Percentiles rank a stretch among this genome's conserved stretches.
phyloP scores from a whole-genome alignment of 2,888 invertebrate genomes.

The Folsomia manolachei region DNA sequence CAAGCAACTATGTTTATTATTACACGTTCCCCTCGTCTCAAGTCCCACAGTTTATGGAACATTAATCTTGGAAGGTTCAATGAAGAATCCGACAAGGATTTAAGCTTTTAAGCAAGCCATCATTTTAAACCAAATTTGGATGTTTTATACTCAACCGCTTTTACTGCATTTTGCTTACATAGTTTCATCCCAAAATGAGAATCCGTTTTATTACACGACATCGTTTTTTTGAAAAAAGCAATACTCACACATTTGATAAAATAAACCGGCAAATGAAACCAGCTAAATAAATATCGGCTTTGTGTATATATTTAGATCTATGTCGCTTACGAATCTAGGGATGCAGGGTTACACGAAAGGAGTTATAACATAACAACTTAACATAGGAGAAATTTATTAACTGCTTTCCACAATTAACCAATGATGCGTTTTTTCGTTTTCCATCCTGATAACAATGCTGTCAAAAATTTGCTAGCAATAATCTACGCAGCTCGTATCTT shows the following conservation, averaged over 20 bases:
- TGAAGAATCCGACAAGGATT: conserved; percentile 5
- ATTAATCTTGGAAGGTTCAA: background rate
- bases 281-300: too few species aligned
- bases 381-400: too few species aligned
- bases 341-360: background rate
- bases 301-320: too few species aligned
- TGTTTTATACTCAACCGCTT: background rate
- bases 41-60: background rate
- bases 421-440: too few species aligned
- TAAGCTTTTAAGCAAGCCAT: conserved; percentile 8
- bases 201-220: background rate
- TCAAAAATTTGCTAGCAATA: too few species aligned
- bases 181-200: background rate
- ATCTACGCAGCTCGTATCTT: too few species aligned
- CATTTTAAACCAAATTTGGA: conserved; percentile 7
- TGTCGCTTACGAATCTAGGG: too few species aligned
- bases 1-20: background rate
- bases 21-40: background rate
- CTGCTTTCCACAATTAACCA: too few species aligned
- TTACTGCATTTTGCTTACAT: background rate
- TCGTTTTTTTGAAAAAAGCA: too few species aligned
- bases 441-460: too few species aligned
- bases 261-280: too few species aligned
- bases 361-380: background rate
- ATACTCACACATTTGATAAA: too few species aligned